Conservation (phyloP, 2,888 invertebrate species). For the Mimas tiliae region DNA sequence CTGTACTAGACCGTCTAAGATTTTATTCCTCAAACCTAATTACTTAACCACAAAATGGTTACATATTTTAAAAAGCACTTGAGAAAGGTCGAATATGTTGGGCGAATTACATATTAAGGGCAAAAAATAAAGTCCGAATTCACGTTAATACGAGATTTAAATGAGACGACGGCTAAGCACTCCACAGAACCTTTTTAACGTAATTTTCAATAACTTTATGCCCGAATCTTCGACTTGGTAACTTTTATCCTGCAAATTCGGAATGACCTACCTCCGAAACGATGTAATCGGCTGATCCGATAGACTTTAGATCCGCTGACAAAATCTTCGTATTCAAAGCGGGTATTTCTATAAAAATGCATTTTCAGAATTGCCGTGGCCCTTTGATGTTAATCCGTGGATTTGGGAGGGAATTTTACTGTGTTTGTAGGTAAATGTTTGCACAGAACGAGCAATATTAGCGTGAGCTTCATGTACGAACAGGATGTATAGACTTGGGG, state of each 20-base stretch:
- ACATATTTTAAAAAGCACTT: too few species aligned
- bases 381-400: conserved; percentile 81
- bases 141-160: not conserved
- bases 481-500: conserved; percentile 35
- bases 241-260: conserved; percentile 49
- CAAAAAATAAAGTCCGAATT: not conserved
- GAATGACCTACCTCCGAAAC: conserved; percentile 63
- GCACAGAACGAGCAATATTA: conserved; percentile 49
- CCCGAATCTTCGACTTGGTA: conserved; percentile 13
- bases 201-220: conserved; percentile 46
- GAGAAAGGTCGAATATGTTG: not conserved
- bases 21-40: too few species aligned
- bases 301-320: conserved; percentile 69
- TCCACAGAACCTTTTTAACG: conserved; percentile 8
- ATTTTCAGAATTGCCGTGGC: conserved; percentile 73
- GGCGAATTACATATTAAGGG: not conserved
- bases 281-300: conserved; percentile 61
- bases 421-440: conserved; percentile 59
- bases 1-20: too few species aligned
- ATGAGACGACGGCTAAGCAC: not conserved
- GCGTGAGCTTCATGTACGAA: conserved; percentile 41
- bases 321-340: conserved; percentile 73
- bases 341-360: conserved; percentile 79
- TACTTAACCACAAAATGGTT: not conserved
- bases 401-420: conserved; percentile 60